Percentiles rank a stretch among this genome's conserved stretches.
phyloP scores from a whole-genome alignment of 2,113 vertebrate genomes.

The Mirounga angustirostris region DNA sequence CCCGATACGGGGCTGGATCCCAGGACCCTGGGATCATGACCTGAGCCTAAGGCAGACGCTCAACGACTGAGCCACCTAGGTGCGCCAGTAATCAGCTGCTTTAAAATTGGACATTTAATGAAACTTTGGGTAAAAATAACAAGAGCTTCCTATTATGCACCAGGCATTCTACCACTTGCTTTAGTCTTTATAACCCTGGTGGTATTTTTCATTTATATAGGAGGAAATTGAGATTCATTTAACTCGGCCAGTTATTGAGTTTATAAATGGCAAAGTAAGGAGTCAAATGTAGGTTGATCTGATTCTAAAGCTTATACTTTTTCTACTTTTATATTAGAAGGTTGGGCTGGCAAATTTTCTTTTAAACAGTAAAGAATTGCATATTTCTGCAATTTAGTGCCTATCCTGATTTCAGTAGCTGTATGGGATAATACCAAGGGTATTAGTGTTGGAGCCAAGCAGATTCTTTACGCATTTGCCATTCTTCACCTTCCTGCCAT shows the following conservation, averaged over 20 bases:
- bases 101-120: constrained; percentile 36
- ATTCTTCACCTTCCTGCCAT: not conserved
- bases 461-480: not conserved
- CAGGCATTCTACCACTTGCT: not conserved
- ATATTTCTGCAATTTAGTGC: constrained; percentile 37
- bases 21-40: too few species aligned
- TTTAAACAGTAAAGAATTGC: constrained; percentile 11
- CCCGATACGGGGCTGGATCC: too few species aligned
- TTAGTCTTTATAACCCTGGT: constrained; percentile 6
- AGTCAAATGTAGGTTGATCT: not conserved
- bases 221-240: not conserved
- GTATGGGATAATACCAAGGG: not conserved
- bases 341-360: constrained; percentile 28
- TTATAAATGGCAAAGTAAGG: constrained; percentile 33
- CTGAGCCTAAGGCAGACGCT: too few species aligned
- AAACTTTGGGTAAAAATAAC: not conserved
- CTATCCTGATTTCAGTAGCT: not conserved
- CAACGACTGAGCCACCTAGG: too few species aligned
- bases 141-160: not conserved
- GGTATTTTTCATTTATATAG: not conserved
- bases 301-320: not conserved
- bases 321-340: constrained; percentile 47
- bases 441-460: not conserved
- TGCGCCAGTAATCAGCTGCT: not conserved
- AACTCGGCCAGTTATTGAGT: constrained; percentile 23